Conservation (phyloP, 2,113 vertebrate genomes). For the Oreochromis aureus region DNA sequence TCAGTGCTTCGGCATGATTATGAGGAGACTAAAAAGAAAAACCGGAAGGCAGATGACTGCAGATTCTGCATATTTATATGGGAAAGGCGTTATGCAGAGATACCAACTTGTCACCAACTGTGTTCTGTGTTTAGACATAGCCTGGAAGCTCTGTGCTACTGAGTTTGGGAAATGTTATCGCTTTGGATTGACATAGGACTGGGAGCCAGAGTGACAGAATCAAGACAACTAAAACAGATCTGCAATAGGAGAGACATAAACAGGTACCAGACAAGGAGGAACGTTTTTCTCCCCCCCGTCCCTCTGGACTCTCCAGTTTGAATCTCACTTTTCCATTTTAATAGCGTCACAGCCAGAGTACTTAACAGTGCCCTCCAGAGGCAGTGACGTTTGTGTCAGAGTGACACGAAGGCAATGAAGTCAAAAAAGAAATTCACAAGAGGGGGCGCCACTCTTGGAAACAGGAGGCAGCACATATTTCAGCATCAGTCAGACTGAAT, state of each 20-base stretch:
- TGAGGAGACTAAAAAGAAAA: not conserved
- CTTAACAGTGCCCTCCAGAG: conserved; percentile 24
- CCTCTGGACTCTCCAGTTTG: not conserved
- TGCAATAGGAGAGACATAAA: not conserved
- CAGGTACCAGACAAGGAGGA: not conserved
- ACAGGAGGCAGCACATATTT: not conserved
- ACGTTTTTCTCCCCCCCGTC: not conserved
- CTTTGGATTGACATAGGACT: not conserved
- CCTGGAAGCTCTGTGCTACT: not conserved
- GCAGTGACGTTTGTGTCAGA: conserved; percentile 11
- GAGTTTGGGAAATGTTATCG: not conserved
- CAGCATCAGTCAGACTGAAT: not conserved
- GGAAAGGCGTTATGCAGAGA: not conserved
- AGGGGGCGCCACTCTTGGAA: not conserved
- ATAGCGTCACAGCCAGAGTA: conserved; percentile 17
- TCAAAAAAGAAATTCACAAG: not conserved
- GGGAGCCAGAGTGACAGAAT: not conserved
- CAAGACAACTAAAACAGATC: not conserved
- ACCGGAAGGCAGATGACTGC: not conserved
- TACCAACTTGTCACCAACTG: not conserved
- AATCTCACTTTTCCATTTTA: conserved; percentile 18
- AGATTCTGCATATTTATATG: not conserved
- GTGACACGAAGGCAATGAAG: conserved; percentile 8
- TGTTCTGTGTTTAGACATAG: not conserved
- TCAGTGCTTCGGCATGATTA: not conserved